Evolutionary conservation across 2,113 vertebrate genomes (phyloP), one percentile per base, ranked within the genome.

Genomic region (Microcebus tavaratra): DNA sequence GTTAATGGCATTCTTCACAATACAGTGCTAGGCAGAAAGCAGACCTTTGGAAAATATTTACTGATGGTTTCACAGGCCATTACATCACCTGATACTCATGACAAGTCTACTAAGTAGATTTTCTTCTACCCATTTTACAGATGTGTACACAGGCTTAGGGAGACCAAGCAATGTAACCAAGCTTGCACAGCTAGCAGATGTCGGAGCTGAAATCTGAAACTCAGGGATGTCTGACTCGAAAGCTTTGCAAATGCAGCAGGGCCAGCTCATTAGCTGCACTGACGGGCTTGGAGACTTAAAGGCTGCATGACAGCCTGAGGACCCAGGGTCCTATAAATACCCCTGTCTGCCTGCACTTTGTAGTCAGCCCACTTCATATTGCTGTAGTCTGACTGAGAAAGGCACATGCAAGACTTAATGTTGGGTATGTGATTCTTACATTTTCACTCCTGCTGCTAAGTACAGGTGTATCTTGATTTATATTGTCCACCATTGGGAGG

Each of bases 101-200:
- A 61, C 25, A n/a, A 27, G 1, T 7, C 34, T 67, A 31, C 67
- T 59, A 36, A 27, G 36, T 13, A 79, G 8, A 42, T 45, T 80
- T 94, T 79, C 50, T 88, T 82, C 79, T 68, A 61, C 55, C 15
- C 82, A 93, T 88, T 82, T 90, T 45, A 50, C 34, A 75, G 55
- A 86, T 57, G 31, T 39, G 34, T 17, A 91, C 79, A 83, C 0
- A 45, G 63, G 20, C 29, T 53, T 13, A 65, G 34, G 6, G 5
- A 65, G 29, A 53, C 13, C 0, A 12, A 39, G 7, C 4, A 5
- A 21, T 3, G 3, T 7, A 9, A 68, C 23, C 31, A 6, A 57
- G 63, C 13, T 9, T 23, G 25, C 20, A 36, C 5, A 59, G 72
- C 3, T 12, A 18, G 3, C 17, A 27, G 13, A 48, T 10, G 39